Base-by-base conservation (phyloP, 1,140 invertebrate genomes). In the Brachionus rubens region DNA sequence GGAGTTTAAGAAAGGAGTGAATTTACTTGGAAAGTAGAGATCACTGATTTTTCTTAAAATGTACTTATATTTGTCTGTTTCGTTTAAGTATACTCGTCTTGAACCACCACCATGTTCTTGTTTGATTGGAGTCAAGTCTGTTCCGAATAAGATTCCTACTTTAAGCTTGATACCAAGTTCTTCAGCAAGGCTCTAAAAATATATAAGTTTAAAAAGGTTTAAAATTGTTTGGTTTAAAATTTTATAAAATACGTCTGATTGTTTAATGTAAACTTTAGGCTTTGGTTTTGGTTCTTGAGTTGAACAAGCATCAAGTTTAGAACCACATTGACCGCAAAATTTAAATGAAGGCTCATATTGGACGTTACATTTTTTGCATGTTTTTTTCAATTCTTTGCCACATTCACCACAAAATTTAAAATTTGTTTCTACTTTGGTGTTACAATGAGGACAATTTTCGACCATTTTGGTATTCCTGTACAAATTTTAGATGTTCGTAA, bases 1-100 rank as follows among this genome's bases (percentile, higher is more conserved):
- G 14, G 3, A 59, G 24, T 6, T 59, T 6, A 59, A 59, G 24
- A 12, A 14, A 16, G 19, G 19, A n/a, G 2, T 28, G 36, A 46
- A 47, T 43, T 70, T 43, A 70, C 65, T 46, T 0, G 68, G 68
- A 72, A 72, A 72, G 50, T 72, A 72, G 1, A 72, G 28, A 10
- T 72, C 46, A 33, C 21, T 40, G 10, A 72, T 28, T 54, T 72
- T 72, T 50, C 21, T 41, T 33, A 50, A 30, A 50, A 72, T 16
- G n/a, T 2, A n/a, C 12, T 48, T 33, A 41, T 30, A 72, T 12
- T 41, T 36, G 24, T 72, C 68, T 21, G 43, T 28, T 40, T 50
- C 10, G 36, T 54, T 36, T 30, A 72, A 48, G 24, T n/a, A 14
- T 9, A 72, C 6, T 21, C 36, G 21, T 4, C 68, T 10, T 12